Evolutionary conservation across 1,140 invertebrate genomes (phyloP).

Genomic region (Semibalanus balanoides): DNA sequence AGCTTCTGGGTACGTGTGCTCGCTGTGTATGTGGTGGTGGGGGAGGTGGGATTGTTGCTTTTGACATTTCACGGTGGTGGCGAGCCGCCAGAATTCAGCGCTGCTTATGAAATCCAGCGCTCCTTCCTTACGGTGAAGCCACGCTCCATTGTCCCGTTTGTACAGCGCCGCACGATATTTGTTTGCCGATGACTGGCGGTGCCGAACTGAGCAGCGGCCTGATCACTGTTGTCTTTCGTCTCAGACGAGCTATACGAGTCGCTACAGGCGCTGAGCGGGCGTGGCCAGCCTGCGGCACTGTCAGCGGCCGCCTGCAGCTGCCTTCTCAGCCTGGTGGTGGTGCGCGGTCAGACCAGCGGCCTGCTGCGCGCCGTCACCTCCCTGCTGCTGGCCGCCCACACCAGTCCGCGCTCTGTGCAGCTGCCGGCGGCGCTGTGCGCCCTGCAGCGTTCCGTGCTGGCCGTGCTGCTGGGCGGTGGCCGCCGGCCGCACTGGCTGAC

Average conservation of each 20-base stretch:
- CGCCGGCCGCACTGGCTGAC: slow-evolving; percentile 72
- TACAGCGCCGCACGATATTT: too few species aligned
- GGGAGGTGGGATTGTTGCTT: too few species aligned
- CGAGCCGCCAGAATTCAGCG: too few species aligned
- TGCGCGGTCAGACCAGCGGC: slow-evolving; percentile 82
- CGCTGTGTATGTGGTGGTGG: too few species aligned
- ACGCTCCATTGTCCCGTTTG: too few species aligned
- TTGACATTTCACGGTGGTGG: too few species aligned
- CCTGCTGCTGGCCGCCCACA: slow-evolving; percentile 60
- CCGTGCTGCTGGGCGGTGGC: slow-evolving; percentile 67
- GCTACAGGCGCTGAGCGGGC: slow-evolving; percentile 32
- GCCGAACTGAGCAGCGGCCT: too few species aligned
- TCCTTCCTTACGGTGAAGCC: too few species aligned
- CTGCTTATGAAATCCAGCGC: too few species aligned
- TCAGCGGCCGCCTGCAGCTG: slow-evolving; percentile 79
- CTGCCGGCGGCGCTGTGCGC: slow-evolving; percentile 71
- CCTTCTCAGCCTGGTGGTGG: slow-evolving; percentile 77
- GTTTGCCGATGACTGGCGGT: too few species aligned
- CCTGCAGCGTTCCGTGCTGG: slow-evolving; percentile 77
- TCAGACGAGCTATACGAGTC: slow-evolving; percentile 24
- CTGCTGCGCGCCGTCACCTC: slow-evolving; percentile 70
- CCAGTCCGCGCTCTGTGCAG: slow-evolving; percentile 28
- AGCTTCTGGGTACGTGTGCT: slow-evolving; percentile 51
- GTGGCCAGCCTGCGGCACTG: slow-evolving; percentile 29
- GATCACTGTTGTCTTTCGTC: too few species aligned